phyloP scores from a whole-genome alignment of 2,888 invertebrate genomes.

The Pediacus dermestoides region DNA sequence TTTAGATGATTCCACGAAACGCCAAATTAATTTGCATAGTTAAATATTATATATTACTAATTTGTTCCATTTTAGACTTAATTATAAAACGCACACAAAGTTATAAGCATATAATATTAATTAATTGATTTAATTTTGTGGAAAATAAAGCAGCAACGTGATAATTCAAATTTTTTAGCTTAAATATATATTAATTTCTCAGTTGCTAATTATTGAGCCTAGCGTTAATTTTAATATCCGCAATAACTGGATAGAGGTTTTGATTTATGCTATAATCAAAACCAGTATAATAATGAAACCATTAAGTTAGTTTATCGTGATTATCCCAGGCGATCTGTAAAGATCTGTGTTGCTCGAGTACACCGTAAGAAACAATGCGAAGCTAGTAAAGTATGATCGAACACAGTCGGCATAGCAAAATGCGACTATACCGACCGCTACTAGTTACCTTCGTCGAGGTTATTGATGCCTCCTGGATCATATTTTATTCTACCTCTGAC shows the following conservation, averaged over 20 bases:
- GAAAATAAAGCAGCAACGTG: too few species aligned
- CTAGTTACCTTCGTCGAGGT: constrained; percentile 32
- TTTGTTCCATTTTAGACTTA: too few species aligned
- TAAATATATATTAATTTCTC: constrained; percentile 21
- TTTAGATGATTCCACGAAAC: too few species aligned
- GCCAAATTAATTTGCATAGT: too few species aligned
- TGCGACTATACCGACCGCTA: constrained; percentile 32
- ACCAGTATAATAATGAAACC: constrained; percentile 42
- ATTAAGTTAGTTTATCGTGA: constrained; percentile 40
- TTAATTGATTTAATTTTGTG: constrained; percentile 15
- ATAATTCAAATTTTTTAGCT: too few species aligned
- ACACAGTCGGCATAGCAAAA: constrained; percentile 22
- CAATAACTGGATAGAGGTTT: constrained; percentile 32
- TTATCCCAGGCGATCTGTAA: constrained; percentile 37
- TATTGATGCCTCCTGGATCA: constrained; percentile 29
- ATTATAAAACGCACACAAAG: too few species aligned
- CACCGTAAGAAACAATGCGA: constrained; percentile 32
- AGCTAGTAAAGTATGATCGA: constrained; percentile 28
- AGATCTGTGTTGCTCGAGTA: constrained; percentile 27
- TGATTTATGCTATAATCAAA: constrained; percentile 37
- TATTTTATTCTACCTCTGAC: constrained; percentile 31
- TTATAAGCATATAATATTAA: constrained; percentile 8
- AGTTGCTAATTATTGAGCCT: constrained; percentile 28
- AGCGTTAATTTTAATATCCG: constrained; percentile 37
- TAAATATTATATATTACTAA: too few species aligned